Conservation (phyloP, 2,797 vertebrate species). For the Chelon auratus region DNA sequence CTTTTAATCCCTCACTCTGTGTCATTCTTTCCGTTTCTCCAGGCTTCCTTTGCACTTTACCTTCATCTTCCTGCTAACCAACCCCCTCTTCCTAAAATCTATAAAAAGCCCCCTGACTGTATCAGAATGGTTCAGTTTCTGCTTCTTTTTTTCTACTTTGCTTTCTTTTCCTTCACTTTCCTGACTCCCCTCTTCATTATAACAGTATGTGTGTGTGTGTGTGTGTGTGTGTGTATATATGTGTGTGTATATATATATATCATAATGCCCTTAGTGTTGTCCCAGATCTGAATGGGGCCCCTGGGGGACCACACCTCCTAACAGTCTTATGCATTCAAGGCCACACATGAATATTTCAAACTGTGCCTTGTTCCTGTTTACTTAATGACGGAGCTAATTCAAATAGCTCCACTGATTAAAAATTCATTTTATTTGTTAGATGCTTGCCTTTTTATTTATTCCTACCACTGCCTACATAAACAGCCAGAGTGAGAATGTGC, state of each 20-base stretch:
- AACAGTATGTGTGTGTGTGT: slow-evolving; percentile 26
- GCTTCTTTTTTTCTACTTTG: slow-evolving; percentile 21
- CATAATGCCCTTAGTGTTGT: slow-evolving; percentile 51
- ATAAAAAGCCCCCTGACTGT: slow-evolving; percentile 52
- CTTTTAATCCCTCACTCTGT: slow-evolving; percentile 58
- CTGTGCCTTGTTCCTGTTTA: slow-evolving; percentile 79
- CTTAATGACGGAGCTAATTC: slow-evolving; percentile 80
- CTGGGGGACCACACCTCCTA: slow-evolving; percentile 61
- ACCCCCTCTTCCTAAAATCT: slow-evolving; percentile 49
- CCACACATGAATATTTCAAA: slow-evolving; percentile 81
- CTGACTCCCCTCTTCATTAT: slow-evolving; percentile 11
- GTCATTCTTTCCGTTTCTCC: slow-evolving; percentile 53
- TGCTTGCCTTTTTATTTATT: slow-evolving; percentile 75
- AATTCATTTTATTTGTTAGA: slow-evolving; percentile 81
- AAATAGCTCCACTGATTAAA: slow-evolving; percentile 80
- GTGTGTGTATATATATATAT: not conserved
- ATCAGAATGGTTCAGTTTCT: slow-evolving; percentile 35
- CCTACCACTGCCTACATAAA: slow-evolving; percentile 65
- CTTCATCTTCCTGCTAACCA: slow-evolving; percentile 54
- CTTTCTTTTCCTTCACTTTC: slow-evolving; percentile 23
- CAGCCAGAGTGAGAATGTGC: slow-evolving; percentile 28
- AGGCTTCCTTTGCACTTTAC: slow-evolving; percentile 40
- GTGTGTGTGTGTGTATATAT: not conserved
- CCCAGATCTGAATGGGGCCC: slow-evolving; percentile 72
- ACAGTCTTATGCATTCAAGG: slow-evolving; percentile 72